These are phyloP conservation scores for Epirrhoe tristata DNA, from an alignment of 2,888 invertebrate species.

Conservation along the genomic window DNA sequence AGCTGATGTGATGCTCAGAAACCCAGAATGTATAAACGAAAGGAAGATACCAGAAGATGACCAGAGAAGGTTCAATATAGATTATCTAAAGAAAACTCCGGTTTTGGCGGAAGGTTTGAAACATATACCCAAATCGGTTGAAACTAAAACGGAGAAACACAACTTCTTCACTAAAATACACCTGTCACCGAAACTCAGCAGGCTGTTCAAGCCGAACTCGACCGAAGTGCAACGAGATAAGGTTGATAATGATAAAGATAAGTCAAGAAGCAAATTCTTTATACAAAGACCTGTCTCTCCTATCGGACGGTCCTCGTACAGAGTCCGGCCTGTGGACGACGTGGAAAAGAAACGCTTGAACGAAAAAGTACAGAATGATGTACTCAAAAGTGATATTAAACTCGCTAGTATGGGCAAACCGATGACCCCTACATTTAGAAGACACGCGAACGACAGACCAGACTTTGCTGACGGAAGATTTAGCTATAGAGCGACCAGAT, in stretches of 20 bases:
- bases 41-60: conserved; percentile 63
- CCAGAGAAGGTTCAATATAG: conserved; percentile 64
- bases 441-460: conserved; percentile 61
- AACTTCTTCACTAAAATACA: conserved; percentile 74
- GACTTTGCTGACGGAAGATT: conserved; percentile 72
- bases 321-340: conserved; percentile 60
- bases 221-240: conserved; percentile 61
- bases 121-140: conserved; percentile 56
- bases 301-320: conserved; percentile 57
- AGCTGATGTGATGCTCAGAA: conserved; percentile 57
- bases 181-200: conserved; percentile 75
- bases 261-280: conserved; percentile 77
- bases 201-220: conserved; percentile 71
- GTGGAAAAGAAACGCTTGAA: conserved; percentile 35
- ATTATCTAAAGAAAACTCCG: conserved; percentile 58
- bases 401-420: conserved; percentile 76
- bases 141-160: conserved; percentile 55
- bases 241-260: conserved; percentile 60
- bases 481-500: conserved; percentile 70
- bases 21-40: conserved; percentile 53
- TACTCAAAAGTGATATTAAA: conserved; percentile 72
- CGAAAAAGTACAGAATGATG: conserved; percentile 50
- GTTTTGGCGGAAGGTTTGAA: conserved; percentile 62
- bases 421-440: conserved; percentile 78
- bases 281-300: conserved; percentile 71